A percentile compares a stretch with the other conserved stretches of the same genome.
These are phyloP conservation scores for Cydia splendana DNA, from an alignment of 1,140 invertebrate species.

Conservation along the genomic window DNA sequence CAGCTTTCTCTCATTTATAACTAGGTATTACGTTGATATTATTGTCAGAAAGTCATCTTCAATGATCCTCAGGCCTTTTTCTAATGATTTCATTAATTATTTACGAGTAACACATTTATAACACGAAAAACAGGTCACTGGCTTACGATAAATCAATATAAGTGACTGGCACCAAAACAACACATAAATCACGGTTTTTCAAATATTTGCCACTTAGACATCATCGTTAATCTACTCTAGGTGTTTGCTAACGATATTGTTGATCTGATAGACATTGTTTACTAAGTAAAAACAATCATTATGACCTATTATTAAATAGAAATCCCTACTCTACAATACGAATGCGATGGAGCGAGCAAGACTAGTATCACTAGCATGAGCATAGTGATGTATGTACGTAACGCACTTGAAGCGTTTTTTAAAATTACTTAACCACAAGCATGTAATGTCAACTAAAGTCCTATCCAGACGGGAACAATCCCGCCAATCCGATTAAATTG, in stretches of 20 bases:
- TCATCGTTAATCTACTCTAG: background rate
- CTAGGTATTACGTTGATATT: slow-evolving; percentile 34
- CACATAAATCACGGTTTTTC: slow-evolving; percentile 36
- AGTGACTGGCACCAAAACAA: slow-evolving; percentile 73
- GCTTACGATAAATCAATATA: slow-evolving; percentile 77
- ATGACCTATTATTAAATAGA: slow-evolving; percentile 13
- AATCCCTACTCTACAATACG: slow-evolving; percentile 2
- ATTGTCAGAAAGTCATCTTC: slow-evolving; percentile 41
- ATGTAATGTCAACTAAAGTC: too few species aligned
- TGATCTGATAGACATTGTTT: slow-evolving; percentile 13
- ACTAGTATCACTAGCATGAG: background rate
- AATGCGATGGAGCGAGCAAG: background rate
- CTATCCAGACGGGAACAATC: too few species aligned
- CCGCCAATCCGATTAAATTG: too few species aligned
- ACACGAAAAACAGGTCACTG: slow-evolving; percentile 73
- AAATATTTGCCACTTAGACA: background rate
- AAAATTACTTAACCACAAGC: too few species aligned
- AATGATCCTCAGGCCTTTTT: slow-evolving; percentile 38
- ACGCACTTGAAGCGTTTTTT: too few species aligned
- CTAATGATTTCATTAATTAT: slow-evolving; percentile 67
- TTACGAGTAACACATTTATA: slow-evolving; percentile 67
- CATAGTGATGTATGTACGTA: too few species aligned
- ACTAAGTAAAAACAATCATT: slow-evolving; percentile 24
- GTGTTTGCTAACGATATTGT: slow-evolving; percentile 16
- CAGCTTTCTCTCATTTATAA: slow-evolving; percentile 6